Evolutionary conservation across 1,140 invertebrate genomes (phyloP).

Genomic region (Drosophila orena): DNA sequence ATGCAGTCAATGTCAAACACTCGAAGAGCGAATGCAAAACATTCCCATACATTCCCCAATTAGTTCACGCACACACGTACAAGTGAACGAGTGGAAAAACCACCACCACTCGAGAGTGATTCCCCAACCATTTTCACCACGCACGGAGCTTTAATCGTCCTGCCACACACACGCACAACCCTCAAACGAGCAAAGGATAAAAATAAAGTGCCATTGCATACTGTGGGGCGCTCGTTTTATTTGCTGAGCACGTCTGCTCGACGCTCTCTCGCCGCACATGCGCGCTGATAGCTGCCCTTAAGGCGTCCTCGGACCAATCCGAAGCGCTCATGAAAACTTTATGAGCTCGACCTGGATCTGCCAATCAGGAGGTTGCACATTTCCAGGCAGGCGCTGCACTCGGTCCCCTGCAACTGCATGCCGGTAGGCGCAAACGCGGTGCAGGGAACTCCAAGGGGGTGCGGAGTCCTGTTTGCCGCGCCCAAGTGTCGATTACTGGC

Average conservation of each 20-base stretch:
- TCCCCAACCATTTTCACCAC: constrained; percentile 71
- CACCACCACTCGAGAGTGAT: constrained; percentile 64
- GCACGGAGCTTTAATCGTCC: constrained; percentile 68
- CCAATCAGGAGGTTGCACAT: constrained; percentile 71
- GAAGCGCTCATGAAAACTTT: constrained; percentile 39
- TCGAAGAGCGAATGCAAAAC: constrained; percentile 31
- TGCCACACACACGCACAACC: constrained; percentile 5
- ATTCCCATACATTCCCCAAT: constrained; percentile 68
- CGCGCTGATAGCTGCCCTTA: constrained; percentile 71
- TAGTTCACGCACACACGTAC: constrained; percentile 35
- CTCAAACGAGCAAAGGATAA: constrained; percentile 31
- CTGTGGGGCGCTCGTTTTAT: constrained; percentile 62
- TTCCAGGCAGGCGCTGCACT: constrained; percentile 62
- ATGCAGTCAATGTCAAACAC: constrained; percentile 49
- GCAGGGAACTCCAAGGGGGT: constrained; percentile 13
- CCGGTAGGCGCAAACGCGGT: constrained; percentile 62
- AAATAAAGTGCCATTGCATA: constrained; percentile 45
- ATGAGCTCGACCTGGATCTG: constrained; percentile 35
- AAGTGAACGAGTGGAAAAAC: constrained; percentile 39
- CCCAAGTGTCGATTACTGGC: constrained; percentile 81
- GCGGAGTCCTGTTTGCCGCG: constrained; percentile 59
- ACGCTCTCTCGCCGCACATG: constrained; percentile 61
- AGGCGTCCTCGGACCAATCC: constrained; percentile 57
- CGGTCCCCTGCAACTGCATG: constrained; percentile 66
- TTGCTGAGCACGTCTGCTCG: constrained; percentile 65